Evolutionary conservation across 2,797 vertebrate species (phyloP), one percentile per base, ranked within the genome.

Genomic region (Danio choprae): DNA sequence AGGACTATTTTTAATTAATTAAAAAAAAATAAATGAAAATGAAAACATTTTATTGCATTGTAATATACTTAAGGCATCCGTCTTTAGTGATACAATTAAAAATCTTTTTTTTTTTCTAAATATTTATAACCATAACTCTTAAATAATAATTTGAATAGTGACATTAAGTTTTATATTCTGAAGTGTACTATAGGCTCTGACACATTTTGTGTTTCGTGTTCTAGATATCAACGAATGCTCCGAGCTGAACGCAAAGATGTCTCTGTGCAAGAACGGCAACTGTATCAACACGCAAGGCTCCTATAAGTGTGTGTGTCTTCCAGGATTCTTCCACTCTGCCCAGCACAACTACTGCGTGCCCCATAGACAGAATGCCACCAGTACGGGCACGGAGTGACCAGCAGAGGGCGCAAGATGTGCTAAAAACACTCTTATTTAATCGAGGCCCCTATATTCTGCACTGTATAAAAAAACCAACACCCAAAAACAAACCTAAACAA

Each of bases 271-370:
- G 91, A 99, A 99, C 0, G 96, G 95, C 77, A 96, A 95, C 70
- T 99, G 98, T 91, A 95, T 98, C 86, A 99, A 99, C 92, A 98
- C 96, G 0, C 94, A 95, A 73, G 98, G 97, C 48, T 99, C 98
- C 0, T 99, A 97, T 86, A 95, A 91, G 80, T 99, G 98, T 65
- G 86, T 95, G 88, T 99, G 98, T 88, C 95, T 98, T 87, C 97
- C 96, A 0, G 98, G 97, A 83, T 98, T 93, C 3, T 74, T 89
- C 1, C 90, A 92, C 74, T 98, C 97, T 0, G 94, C 96, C 84
- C 95, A 93, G 87, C 95, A 96, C 62, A 98, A 98, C 93, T 98
- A 96, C 95, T 99, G 98, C 79, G 95, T 97, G 59, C 91, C 92
- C 3, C 77, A 91, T 86, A 92, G 89, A 89, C 88, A 92, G 83